These are phyloP conservation scores for Hippoglossus hippoglossus DNA, from an alignment of 2,797 vertebrate species.

Conservation along the genomic window DNA sequence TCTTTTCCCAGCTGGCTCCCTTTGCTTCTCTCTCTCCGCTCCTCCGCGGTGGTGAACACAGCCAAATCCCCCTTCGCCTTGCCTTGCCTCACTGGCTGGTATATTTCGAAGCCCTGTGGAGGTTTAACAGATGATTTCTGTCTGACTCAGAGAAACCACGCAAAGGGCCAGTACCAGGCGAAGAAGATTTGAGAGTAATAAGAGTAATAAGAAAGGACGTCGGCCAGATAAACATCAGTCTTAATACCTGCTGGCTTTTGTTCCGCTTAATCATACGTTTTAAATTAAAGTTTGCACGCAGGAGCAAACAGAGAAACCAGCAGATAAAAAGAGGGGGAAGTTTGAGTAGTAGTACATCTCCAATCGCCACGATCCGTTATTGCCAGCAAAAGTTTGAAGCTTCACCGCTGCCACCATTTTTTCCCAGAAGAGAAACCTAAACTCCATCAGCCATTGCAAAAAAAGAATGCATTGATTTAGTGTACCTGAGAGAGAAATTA, in stretches of 20 bases:
- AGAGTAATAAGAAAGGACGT: conserved; percentile 37
- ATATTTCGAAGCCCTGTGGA: conserved; percentile 47
- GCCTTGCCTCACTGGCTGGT: conserved; percentile 51
- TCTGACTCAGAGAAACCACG: conserved; percentile 55
- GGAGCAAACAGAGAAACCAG: conserved; percentile 7
- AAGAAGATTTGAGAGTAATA: conserved; percentile 44
- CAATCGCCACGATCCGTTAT: conserved; percentile 34
- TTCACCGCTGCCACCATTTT: conserved; percentile 3
- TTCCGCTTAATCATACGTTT: conserved; percentile 29
- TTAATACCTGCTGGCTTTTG: conserved; percentile 36
- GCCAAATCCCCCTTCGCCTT: conserved; percentile 44
- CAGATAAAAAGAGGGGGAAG: not conserved
- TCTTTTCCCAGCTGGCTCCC: conserved; percentile 65
- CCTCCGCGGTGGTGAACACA: conserved; percentile 19
- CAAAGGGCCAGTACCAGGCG: conserved; percentile 16
- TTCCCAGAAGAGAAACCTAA: conserved; percentile 22
- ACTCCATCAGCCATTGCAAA: conserved; percentile 19
- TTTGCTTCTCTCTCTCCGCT: conserved; percentile 29
- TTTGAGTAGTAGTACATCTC: conserved; percentile 6
- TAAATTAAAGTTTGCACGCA: conserved; percentile 44
- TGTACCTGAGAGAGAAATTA: conserved; percentile 37
- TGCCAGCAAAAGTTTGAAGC: conserved; percentile 29
- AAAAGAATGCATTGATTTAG: conserved; percentile 44
- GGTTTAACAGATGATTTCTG: conserved; percentile 64
- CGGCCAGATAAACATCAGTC: conserved; percentile 56